Evolutionary conservation across 2,888 invertebrate genomes (phyloP).

Genomic region (Drosophila subsilvestris): DNA sequence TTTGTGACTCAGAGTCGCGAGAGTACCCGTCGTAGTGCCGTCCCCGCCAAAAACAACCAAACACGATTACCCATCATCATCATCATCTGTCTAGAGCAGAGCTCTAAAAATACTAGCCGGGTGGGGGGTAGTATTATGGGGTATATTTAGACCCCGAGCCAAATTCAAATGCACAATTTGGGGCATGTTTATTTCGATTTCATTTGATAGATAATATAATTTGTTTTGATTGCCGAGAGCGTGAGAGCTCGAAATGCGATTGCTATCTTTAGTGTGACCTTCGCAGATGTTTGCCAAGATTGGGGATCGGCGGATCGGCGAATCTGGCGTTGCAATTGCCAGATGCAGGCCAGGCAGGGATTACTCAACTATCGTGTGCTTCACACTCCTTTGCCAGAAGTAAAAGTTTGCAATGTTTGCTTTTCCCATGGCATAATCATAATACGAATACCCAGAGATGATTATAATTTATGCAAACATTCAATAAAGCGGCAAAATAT

Average conservation of each 20-base stretch:
- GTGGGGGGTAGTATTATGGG: constrained; percentile 9
- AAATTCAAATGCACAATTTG: constrained; percentile 46
- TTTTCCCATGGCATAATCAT: constrained; percentile 39
- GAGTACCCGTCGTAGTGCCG: neutral
- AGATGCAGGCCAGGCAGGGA: neutral
- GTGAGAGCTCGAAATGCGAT: constrained; percentile 17
- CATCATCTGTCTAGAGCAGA: constrained; percentile 32
- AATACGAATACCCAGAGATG: neutral
- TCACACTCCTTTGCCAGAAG: constrained; percentile 58
- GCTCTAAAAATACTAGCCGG: constrained; percentile 43
- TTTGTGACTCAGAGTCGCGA: constrained; percentile 51
- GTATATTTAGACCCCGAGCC: constrained; percentile 45
- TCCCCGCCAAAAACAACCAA: neutral
- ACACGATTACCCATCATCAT: neutral
- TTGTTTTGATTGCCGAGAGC: constrained; percentile 23
- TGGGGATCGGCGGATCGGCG: too few species aligned
- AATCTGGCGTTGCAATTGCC: constrained; percentile 10
- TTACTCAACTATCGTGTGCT: constrained; percentile 23
- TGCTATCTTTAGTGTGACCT: constrained; percentile 55
- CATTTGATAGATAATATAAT: constrained; percentile 18
- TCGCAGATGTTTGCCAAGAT: constrained; percentile 42
- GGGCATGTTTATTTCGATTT: constrained; percentile 45
- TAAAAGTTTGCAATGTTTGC: constrained; percentile 49
- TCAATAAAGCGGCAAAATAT: constrained; percentile 43
- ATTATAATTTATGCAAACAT: constrained; percentile 55